Conservation (phyloP, 2,113 vertebrate genomes). For the Melozone crissalis region DNA sequence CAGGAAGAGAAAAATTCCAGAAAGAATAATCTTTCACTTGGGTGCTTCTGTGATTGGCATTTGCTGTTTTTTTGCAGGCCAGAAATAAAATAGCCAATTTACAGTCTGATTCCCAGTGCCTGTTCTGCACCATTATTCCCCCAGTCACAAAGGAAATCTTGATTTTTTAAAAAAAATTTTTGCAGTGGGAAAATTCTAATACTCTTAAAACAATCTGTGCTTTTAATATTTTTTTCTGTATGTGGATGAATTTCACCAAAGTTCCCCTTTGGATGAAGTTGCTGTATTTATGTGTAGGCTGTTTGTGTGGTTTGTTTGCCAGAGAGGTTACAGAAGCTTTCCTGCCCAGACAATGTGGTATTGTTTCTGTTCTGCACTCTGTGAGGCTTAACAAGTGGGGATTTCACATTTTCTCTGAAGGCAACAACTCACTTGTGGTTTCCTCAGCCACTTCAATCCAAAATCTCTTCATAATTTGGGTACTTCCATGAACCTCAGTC, state of each 20-base stretch:
- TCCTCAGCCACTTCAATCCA: neutral
- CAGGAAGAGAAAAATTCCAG: neutral
- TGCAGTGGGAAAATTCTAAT: neutral
- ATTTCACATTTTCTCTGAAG: neutral
- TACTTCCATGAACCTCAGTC: neutral
- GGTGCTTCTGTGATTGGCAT: neutral
- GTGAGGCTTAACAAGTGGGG: neutral
- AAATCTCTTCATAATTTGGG: neutral
- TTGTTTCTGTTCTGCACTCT: neutral
- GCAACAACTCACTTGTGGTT: neutral
- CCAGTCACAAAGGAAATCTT: neutral
- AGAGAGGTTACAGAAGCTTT: neutral
- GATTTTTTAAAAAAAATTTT: accelerated
- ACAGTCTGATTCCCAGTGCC: neutral
- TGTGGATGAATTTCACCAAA: neutral
- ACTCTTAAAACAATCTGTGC: neutral
- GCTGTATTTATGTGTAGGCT: neutral
- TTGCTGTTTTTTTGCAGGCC: neutral
- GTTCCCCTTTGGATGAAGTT: neutral
- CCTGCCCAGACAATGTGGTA: neutral
- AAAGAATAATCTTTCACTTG: neutral
- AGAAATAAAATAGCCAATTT: neutral
- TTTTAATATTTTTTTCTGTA: neutral
- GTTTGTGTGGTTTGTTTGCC: neutral
- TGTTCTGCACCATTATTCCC: neutral